Conservation (phyloP, 53 echinoderm and acorn worm species). For the Crossaster papposus region DNA sequence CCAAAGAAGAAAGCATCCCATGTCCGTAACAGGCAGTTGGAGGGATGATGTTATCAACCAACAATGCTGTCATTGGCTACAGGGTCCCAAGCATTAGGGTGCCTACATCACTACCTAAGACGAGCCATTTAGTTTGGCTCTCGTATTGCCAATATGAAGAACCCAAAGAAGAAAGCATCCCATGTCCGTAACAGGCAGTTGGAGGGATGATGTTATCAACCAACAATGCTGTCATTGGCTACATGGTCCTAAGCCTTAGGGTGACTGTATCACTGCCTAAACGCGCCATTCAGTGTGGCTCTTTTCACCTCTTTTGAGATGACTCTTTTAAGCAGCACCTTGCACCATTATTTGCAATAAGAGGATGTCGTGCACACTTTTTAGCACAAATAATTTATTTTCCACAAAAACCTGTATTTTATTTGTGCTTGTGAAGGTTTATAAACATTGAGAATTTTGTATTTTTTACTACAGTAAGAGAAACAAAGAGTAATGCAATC, state of each 20-base stretch:
- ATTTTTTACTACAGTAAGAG: too few species aligned
- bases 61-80: too few species aligned
- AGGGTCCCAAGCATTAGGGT: constrained; percentile 73
- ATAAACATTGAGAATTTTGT: too few species aligned
- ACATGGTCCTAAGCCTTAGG: constrained; percentile 69
- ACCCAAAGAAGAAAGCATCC: constrained; percentile 81
- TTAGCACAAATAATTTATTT: too few species aligned
- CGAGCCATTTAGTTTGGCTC: constrained; percentile 98
- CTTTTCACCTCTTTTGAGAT: too few species aligned
- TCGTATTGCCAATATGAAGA: constrained; percentile 90
- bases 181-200: constrained; percentile 75
- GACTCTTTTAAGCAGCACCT: too few species aligned
- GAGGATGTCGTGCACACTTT: too few species aligned
- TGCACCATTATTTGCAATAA: too few species aligned
- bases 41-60: not conserved
- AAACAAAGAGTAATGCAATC: too few species aligned
- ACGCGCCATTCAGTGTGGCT: constrained; percentile 96
- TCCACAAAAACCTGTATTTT: too few species aligned
- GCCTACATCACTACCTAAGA: constrained; percentile 79
- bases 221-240: too few species aligned
- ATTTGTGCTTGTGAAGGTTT: too few species aligned
- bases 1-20: constrained; percentile 86
- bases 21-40: constrained; percentile 69
- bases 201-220: not conserved
- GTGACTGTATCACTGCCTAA: constrained; percentile 81